Conservation (phyloP, 2,797 vertebrate genomes). For the Nothura maculosa region DNA sequence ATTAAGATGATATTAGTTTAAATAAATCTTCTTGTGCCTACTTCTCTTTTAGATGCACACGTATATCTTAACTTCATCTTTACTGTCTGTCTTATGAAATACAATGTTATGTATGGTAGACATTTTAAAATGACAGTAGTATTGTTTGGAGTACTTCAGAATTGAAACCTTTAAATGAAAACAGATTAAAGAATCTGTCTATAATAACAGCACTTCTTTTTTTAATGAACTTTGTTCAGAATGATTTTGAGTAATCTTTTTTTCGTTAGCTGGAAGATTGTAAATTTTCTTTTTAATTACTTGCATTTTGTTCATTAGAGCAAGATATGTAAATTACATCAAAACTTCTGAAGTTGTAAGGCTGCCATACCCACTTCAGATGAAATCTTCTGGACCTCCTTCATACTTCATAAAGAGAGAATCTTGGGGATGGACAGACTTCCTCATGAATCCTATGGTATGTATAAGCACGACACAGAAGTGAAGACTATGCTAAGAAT, state of each 20-base stretch:
- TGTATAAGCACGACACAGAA: slow-evolving; percentile 7
- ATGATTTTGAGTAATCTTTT: background rate
- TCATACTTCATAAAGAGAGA: slow-evolving; percentile 97
- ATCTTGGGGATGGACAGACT: slow-evolving; percentile 99
- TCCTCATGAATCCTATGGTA: slow-evolving; percentile 99
- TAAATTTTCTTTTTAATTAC: background rate
- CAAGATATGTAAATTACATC: slow-evolving; percentile 96
- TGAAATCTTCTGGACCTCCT: slow-evolving; percentile 91
- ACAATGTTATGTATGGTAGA: background rate
- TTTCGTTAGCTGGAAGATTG: background rate
- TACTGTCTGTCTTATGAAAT: background rate
- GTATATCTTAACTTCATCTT: background rate
- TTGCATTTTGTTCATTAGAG: slow-evolving; percentile 79
- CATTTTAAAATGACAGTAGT: background rate
- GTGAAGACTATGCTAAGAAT: background rate
- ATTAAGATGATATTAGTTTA: background rate
- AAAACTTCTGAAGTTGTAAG: slow-evolving; percentile 97
- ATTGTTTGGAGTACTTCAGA: background rate
- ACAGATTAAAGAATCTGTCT: background rate
- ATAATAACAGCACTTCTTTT: background rate
- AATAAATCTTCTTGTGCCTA: background rate
- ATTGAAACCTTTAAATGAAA: background rate
- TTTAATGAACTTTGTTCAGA: background rate
- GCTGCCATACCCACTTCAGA: slow-evolving; percentile 94
- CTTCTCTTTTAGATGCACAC: background rate